Conservation (phyloP, 2,888 invertebrate species). For the Phyllotreta cruciferae region DNA sequence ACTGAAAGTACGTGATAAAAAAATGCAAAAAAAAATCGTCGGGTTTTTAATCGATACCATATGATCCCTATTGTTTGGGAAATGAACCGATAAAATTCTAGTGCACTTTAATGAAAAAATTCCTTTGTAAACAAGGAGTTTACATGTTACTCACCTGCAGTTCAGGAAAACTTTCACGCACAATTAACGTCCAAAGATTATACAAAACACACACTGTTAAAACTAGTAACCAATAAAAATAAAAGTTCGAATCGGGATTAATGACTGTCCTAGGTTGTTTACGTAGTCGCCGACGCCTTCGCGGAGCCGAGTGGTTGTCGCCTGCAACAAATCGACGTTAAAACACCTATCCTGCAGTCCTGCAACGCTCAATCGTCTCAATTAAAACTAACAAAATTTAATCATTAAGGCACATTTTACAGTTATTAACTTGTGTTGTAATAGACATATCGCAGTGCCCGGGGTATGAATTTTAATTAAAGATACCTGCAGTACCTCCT, state of each 20-base stretch:
- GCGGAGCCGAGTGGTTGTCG: slow-evolving; percentile 55
- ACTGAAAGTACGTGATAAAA: no score
- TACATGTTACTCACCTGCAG: slow-evolving; percentile 65
- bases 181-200: slow-evolving; percentile 95
- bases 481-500: slow-evolving; percentile 55
- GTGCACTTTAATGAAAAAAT: no score
- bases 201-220: slow-evolving; percentile 90
- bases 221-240: slow-evolving; percentile 94
- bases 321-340: slow-evolving; percentile 48
- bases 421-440: no score
- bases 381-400: background rate
- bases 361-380: background rate
- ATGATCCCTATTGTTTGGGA: background rate
- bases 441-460: background rate
- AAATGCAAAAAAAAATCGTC: background rate
- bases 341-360: no score
- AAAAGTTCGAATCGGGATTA: slow-evolving; percentile 94
- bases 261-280: slow-evolving; percentile 83
- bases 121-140: slow-evolving; percentile 24
- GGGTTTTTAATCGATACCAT: background rate
- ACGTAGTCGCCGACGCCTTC: slow-evolving; percentile 72
- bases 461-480: slow-evolving; percentile 1
- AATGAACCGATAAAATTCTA: slow-evolving; percentile 10
- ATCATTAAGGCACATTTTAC: background rate
- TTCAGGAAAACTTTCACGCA: slow-evolving; percentile 93